Base-by-base conservation (phyloP, 1,140 invertebrate genomes). In the Scaptomyza graminum region DNA sequence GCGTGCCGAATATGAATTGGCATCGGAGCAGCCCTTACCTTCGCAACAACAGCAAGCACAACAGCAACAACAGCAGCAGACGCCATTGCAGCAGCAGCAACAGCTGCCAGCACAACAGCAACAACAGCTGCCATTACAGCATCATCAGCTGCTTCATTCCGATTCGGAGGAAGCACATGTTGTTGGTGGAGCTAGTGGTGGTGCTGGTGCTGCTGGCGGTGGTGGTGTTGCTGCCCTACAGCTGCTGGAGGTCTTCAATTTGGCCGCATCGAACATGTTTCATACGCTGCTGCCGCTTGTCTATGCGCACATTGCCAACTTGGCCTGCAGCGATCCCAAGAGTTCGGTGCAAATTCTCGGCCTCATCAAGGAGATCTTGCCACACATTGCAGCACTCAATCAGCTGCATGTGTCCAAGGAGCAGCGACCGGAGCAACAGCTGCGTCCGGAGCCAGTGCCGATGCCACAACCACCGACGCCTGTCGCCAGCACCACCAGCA, bases 301-400 rank as follows among this genome's bases (percentile, higher is more conserved):
- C 55, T 93, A 97, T 87, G 95, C 96, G 12, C 95, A 97, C 90
- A 95, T 97, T 44, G 95, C 95, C 85, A 95, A 96, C 12, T 92
- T 97, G 37, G 96, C 95, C 34, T 95, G 95, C 49, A 95, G 95
- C 47, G 96, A 97, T 92, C 96, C 96, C 3, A 94, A 95, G 96
- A 97, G 96, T 90, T 96, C 97, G 11, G 96, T 99, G 11, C 95
- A 98, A 91, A 94, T 99, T 13, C 92, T 99, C n/a, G 95, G 95
- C 31, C 92, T 98, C 44, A 96, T 99, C 65, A 96, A 97, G 92
- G 96, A 98, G 76, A 94, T 99, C 73, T 92, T 99, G 22, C 98
- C 98, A 0, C 96, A 98, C 68, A 96, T 99, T 1, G 94, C 97
- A 0, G 95, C 95, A 8, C 92, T 99, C 44, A 98, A 98, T 92